phyloP scores from a whole-genome alignment of 2,113 vertebrate species.

The Dermatemys mawii region DNA sequence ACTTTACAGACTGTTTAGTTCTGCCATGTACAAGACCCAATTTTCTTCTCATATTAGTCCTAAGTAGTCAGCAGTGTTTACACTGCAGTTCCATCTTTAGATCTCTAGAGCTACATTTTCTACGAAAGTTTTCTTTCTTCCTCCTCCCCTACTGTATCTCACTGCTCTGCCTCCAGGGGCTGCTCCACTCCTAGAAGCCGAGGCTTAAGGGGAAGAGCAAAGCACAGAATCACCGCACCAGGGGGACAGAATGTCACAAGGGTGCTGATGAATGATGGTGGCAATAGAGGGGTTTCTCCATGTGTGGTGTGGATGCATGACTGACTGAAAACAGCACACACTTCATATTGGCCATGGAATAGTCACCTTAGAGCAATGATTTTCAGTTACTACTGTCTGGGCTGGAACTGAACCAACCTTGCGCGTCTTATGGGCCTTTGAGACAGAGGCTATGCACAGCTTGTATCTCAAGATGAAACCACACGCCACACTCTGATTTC shows the following conservation, averaged over 20 bases:
- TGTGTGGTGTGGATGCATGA: neutral
- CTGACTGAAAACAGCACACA: neutral
- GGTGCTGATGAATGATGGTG: neutral
- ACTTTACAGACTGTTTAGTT: neutral
- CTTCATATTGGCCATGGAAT: fast-evolving
- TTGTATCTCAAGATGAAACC: neutral
- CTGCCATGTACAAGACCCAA: neutral
- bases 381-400: neutral
- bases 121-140: neutral
- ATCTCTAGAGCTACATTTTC: fast-evolving
- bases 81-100: neutral
- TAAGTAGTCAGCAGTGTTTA: neutral
- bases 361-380: neutral
- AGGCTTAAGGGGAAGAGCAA: neutral
- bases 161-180: neutral
- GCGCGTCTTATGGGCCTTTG: fast-evolving
- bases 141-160: neutral
- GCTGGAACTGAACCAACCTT: neutral
- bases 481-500: fast-evolving
- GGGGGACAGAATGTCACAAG: neutral
- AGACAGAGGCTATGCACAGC: neutral
- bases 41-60: neutral
- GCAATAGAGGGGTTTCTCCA: neutral
- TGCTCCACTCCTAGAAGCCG: neutral
- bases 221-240: neutral